These are phyloP conservation scores for Cyanistes caeruleus DNA, from an alignment of 2,113 vertebrate genomes.

Conservation along the genomic window DNA sequence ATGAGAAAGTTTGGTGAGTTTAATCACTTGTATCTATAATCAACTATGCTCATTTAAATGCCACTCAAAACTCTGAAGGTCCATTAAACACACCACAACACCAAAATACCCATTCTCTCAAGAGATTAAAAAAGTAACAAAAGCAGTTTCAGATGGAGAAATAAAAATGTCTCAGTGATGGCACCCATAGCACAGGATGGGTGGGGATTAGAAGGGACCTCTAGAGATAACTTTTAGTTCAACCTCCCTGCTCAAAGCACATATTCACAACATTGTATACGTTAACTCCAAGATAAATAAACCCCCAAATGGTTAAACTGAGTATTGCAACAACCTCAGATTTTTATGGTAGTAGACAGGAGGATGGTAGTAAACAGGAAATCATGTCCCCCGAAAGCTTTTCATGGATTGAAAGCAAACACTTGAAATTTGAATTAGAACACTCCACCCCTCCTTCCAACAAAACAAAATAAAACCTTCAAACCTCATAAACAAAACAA, in stretches of 20 bases:
- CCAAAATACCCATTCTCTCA: not conserved
- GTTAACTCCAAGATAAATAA: not conserved
- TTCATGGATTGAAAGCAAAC: not conserved
- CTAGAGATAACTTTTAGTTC: not conserved
- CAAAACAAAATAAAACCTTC: not conserved
- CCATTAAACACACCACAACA: not conserved
- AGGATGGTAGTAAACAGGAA: not conserved
- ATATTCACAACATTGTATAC: not conserved
- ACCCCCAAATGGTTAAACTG: not conserved
- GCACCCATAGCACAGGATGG: not conserved
- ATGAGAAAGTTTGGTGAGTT: not conserved
- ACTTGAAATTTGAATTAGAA: not conserved
- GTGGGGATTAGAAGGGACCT: not conserved
- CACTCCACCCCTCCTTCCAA: rapidly evolving
- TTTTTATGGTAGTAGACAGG: not conserved
- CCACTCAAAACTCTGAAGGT: not conserved
- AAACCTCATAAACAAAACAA: not conserved
- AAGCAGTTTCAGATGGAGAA: not conserved
- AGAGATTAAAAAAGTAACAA: not conserved
- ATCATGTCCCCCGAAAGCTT: not conserved
- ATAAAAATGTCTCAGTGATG: not conserved
- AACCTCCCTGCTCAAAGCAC: not conserved
- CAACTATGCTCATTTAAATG: not conserved
- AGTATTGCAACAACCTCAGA: not conserved
- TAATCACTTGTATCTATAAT: not conserved